Conservation (phyloP, 2,797 vertebrate genomes). For the Sternarchorhynchus goeldii region DNA sequence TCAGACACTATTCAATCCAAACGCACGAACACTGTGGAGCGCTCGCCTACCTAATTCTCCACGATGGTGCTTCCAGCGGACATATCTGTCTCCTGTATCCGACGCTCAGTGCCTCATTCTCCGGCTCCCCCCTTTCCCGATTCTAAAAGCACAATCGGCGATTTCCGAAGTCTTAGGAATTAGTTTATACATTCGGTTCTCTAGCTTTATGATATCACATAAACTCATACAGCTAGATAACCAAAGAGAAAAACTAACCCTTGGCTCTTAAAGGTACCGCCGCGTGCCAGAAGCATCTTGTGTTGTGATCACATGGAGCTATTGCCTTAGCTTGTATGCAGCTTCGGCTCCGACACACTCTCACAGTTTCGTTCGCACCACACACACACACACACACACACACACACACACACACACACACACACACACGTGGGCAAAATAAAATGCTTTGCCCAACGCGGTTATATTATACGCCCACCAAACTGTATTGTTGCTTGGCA, state of each 20-base stretch:
- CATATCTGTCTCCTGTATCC: slow-evolving; percentile 57
- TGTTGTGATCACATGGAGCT: slow-evolving; percentile 84
- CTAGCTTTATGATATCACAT: slow-evolving; percentile 98
- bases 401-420: slow-evolving; percentile 24
- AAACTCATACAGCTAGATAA: slow-evolving; percentile 86
- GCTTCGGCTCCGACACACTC: slow-evolving; percentile 55
- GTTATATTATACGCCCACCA: too few relatives aligned
- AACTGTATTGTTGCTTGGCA: too few relatives aligned
- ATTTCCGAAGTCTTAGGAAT: slow-evolving; percentile 73
- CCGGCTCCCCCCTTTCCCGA: slow-evolving; percentile 54
- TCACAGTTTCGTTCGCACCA: slow-evolving; percentile 23
- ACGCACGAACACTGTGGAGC: slow-evolving; percentile 3
- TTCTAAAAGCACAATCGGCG: slow-evolving; percentile 60
- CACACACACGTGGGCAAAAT: slow-evolving; percentile 36
- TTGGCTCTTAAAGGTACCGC: slow-evolving; percentile 83
- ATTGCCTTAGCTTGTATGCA: slow-evolving; percentile 70
- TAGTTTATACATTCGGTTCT: slow-evolving; percentile 98
- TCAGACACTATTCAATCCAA: slow-evolving; percentile 19
- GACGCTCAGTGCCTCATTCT: slow-evolving; percentile 59
- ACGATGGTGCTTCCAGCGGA: slow-evolving; percentile 61
- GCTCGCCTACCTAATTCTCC: slow-evolving; percentile 55
- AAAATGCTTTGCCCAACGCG: not conserved
- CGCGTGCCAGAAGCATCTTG: slow-evolving; percentile 68
- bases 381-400: slow-evolving; percentile 29
- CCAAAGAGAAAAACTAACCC: slow-evolving; percentile 80